Evolutionary conservation across 2,113 vertebrate genomes (phyloP), one percentile per base, ranked within the genome.

Genomic region (Callipepla squamata): DNA sequence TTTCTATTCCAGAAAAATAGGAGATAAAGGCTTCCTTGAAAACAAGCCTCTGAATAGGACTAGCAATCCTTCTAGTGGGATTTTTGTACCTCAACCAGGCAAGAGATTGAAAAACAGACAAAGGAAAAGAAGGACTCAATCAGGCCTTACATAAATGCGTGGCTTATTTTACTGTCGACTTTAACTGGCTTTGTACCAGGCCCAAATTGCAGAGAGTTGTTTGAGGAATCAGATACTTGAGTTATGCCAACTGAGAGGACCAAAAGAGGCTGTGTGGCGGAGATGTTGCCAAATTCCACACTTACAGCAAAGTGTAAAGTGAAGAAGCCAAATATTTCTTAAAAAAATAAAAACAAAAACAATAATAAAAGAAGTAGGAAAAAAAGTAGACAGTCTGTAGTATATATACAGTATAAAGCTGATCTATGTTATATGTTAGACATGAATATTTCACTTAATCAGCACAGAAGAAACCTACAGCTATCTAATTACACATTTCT

Each of bases 311-410:
- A 15, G 44, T 77, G 79, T 22, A 91, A 85, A 66, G 42, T 53
- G 48, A 68, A 87, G 38, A 87, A 51, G 47, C 20, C 84, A 93
- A 94, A 87, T 65, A 2, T 73, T 85, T 93, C 63, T 80, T 82
- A 74, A 89, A 48, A 22, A 51, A 13, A 51, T 10, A 50, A 25
- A 53, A 53, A 26, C 15, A 26, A 51, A 51, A 26, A 40, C 4
- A 40, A 40, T 40, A 13, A 12, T 40, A 40, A 51, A 51, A 4
- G 34, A 36, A 28, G 22, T 36, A 36, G 36, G 36, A 81, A 84
- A 89, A 89, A 92, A 80, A 15, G 34, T 20, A 67, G 45, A 32
- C 7, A 53, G 11, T 55, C 80, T 59, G 10, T 67, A 93, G 50
- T 77, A 92, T 93, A 83, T 51, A 85, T 15, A 25, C 50, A 84